Evolutionary conservation across 2,113 vertebrate genomes (phyloP).

Genomic region (Upupa epops): DNA sequence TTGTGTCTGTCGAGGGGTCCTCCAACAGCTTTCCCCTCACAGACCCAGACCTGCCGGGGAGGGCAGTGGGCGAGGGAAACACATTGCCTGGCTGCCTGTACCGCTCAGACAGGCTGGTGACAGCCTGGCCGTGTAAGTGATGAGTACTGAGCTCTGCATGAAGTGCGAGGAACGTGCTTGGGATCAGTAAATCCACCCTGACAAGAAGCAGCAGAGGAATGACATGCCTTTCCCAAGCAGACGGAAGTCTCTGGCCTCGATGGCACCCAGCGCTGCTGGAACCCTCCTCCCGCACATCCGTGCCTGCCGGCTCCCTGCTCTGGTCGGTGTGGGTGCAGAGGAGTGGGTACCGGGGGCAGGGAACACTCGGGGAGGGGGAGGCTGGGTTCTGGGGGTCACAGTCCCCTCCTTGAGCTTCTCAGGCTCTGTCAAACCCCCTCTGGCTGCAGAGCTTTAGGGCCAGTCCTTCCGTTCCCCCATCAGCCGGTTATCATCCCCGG

Average conservation of each 20-base stretch:
- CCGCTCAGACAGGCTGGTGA: conserved; percentile 52
- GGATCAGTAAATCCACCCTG: conserved; percentile 59
- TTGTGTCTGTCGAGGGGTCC: background rate
- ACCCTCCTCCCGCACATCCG: background rate
- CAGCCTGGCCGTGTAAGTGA: conserved; percentile 35
- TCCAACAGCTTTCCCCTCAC: background rate
- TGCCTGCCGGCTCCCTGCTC: background rate
- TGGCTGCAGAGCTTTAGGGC: background rate
- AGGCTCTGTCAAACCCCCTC: background rate
- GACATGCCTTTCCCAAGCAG: conserved; percentile 49
- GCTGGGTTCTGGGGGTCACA: rapidly evolving
- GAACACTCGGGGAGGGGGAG: background rate
- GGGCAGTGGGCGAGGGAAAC: conserved; percentile 1
- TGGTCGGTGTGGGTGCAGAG: rapidly evolving
- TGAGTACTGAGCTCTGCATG: conserved; percentile 45
- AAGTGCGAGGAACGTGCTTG: conserved; percentile 51
- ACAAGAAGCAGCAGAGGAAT: conserved; percentile 39
- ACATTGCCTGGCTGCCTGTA: background rate
- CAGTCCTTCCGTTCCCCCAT: background rate
- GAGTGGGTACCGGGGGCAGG: background rate
- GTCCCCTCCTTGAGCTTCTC: background rate
- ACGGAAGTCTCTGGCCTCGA: background rate
- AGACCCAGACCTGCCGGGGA: conserved; percentile 37
- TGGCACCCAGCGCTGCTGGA: background rate
- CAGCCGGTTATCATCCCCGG: background rate